A percentile compares a stretch with the other conserved stretches of the same genome.
Conservation (phyloP, 2,113 vertebrate genomes). For the Actenoides lindsayi region DNA sequence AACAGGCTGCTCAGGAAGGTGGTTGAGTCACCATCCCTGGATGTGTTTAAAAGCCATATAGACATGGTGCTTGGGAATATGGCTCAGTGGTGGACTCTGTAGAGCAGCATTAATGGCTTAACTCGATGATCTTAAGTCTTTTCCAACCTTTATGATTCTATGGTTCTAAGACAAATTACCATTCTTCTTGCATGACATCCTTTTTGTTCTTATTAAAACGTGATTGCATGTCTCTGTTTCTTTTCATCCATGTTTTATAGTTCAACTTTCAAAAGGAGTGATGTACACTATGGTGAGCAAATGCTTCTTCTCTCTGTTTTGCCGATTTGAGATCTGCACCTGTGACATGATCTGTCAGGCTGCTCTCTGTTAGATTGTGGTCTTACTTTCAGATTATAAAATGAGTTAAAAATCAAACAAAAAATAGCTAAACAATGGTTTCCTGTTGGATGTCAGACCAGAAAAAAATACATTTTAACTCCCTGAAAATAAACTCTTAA, state of each 20-base stretch:
- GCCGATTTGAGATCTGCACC: background rate
- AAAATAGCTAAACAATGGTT: background rate
- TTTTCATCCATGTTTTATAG: conserved; percentile 4
- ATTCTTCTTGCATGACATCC: background rate
- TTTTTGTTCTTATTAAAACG: conserved; percentile 25
- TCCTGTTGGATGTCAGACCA: background rate
- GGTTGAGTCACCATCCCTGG: too few relatives aligned
- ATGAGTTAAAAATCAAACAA: background rate
- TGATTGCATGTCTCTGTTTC: conserved; percentile 21
- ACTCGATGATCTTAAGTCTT: too few relatives aligned
- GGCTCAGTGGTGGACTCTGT: too few relatives aligned
- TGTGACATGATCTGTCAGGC: background rate
- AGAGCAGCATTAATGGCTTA: too few relatives aligned
- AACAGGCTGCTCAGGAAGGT: too few relatives aligned
- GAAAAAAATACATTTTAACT: background rate
- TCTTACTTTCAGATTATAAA: conserved; percentile 15
- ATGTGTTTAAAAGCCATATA: too few relatives aligned
- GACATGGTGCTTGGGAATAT: too few relatives aligned
- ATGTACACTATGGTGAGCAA: background rate
- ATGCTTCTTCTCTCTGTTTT: background rate
- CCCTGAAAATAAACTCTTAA: background rate
- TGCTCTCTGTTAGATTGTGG: background rate
- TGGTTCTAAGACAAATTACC: background rate
- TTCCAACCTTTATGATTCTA: too few relatives aligned
- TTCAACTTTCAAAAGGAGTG: background rate